Evolutionary conservation across 2,797 vertebrate species (phyloP), one percentile per base, ranked within the genome.

Genomic region (Falco concolor): DNA sequence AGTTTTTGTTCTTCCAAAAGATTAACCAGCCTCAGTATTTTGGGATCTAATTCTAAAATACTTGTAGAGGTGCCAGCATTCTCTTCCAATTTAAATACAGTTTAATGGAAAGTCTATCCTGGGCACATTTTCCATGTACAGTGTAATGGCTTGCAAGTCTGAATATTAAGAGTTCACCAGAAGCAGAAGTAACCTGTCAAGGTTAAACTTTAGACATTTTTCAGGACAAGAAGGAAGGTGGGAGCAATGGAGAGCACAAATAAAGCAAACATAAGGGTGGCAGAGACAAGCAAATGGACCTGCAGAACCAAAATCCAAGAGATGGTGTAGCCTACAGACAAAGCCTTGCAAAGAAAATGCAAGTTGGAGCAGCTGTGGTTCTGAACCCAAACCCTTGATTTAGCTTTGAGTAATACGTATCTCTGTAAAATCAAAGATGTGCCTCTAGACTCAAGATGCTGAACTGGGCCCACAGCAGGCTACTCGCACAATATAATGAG

Each of bases 1-100:
- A 96, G 95, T 94, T 97, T 96, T 97, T 97, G 96, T 96, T 94
- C 96, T 96, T 95, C 96, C 97, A 97, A 96, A 97, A 97, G 96
- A 97, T 97, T 96, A 96, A 91, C 96, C 92, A 95, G 91, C 94
- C 63, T 95, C 93, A 93, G 96, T 97, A 97, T 97, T 97, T 97
- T 77, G 91, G 94, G 93, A 97, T 96, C 95, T 97, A 96, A 96
- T 97, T 95, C 96, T 96, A 90, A 95, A 96, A 97, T 97, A 97
- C 72, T 97, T 97, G 96, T 91, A 91, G 88, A 97, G 79, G 61
- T 87, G 96, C 97, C 96, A 97, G 95, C 88, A 95, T 96, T 97
- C 97, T 96, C 95, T 96, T 97, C 96, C 95, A 97, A 94, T 96
- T 97, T 96, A 97, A 97, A 96, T 97, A 97, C 84, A 95, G 86